Evolutionary conservation across 2,888 invertebrate genomes (phyloP), one percentile per base, ranked within the genome.

Genomic region (Ochropacha duplaris): DNA sequence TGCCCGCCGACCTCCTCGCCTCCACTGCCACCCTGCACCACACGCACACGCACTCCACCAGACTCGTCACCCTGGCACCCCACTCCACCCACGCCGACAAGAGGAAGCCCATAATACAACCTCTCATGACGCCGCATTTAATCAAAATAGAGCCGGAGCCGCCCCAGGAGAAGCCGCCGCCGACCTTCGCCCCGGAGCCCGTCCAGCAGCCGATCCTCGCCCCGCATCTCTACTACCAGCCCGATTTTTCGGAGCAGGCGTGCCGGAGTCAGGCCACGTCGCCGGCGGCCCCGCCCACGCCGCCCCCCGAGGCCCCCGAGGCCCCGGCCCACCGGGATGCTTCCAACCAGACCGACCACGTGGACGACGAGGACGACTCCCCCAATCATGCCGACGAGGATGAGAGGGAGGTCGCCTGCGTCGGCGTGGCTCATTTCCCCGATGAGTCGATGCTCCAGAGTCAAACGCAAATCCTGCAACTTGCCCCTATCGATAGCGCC

Each of bases 281-380:
- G 0, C 95, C 96, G 0, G 94, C 94, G 0, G 94, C 94, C 0
- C 92, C 93, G 0, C 87, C 92, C 0, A 89, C 93, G 28, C 88
- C 91, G 22, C 90, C 94, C 16, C 93, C 94, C 59, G 92, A 93
- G 60, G 88, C 88, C 2, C 90, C 94, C 1, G 94, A 94, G 61
- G 90, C 93, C 4, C 94, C 95, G 34, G 96, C 96, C n/a, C 96
- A 91, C 49, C 85, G 94, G 79, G 97, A 97, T 74, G 97, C 97
- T 0, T 96, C 96, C 55, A 97, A 97, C 78, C 97, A 97, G 87
- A 97, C 97, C 0, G 97, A 97, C 74, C 95, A 96, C 22, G 95
- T 96, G 0, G 94, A 94, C 72, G 96, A 95, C 69, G 96, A 96
- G 57, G 96, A 96, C 65, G 96, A 93, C 59, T 88, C 90, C 0